Conservation (phyloP, 2,797 vertebrate genomes). For the Dipus sagitta region DNA sequence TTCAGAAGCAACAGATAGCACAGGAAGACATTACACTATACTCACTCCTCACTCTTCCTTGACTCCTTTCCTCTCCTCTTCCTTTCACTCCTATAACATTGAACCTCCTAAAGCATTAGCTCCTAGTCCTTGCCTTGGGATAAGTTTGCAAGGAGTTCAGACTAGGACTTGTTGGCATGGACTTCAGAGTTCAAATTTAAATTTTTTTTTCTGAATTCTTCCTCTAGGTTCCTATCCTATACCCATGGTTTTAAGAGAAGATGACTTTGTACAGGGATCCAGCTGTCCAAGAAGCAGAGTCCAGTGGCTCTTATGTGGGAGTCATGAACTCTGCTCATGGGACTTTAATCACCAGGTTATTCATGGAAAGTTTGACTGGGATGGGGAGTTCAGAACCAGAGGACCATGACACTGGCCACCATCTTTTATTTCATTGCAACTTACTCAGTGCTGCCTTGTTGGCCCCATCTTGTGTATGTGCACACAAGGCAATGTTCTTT, state of each 20-base stretch:
- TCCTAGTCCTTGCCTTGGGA: background rate
- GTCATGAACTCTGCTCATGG: background rate
- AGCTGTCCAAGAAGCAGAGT: background rate
- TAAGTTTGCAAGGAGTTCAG: background rate
- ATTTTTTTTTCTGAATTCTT: background rate
- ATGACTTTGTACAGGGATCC: background rate
- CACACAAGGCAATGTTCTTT: background rate
- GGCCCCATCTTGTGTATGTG: background rate
- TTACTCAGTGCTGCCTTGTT: background rate
- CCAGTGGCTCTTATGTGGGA: background rate
- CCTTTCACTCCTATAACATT: background rate
- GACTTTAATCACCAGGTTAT: background rate
- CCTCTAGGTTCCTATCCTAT: background rate
- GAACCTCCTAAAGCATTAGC: background rate
- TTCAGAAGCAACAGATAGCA: background rate
- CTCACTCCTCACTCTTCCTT: background rate
- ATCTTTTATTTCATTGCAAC: background rate
- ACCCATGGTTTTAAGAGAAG: background rate
- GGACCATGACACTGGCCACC: background rate
- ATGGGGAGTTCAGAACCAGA: background rate
- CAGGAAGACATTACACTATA: background rate
- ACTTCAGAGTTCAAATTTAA: background rate
- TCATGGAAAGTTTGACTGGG: background rate
- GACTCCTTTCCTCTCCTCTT: background rate
- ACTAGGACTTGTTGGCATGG: background rate